phyloP scores from a whole-genome alignment of 2,797 vertebrate species.

The Anguilla marmorata region DNA sequence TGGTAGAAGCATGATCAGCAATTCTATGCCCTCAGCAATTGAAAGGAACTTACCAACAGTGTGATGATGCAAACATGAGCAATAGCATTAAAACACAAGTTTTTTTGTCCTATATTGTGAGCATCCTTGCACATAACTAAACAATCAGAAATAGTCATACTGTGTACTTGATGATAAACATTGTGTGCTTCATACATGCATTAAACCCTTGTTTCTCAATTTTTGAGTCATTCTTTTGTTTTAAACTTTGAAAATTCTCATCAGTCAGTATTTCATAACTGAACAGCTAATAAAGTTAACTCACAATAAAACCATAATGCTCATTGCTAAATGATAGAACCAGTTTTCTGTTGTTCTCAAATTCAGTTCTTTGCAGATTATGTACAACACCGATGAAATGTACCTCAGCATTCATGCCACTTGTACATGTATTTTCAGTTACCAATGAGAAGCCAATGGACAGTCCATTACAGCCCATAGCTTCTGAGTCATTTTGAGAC shows the following conservation, averaged over 20 bases:
- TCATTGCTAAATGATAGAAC: no score
- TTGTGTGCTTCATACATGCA: neutral
- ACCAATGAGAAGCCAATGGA: neutral
- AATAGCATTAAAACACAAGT: neutral
- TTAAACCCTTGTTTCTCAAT: no score
- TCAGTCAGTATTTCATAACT: no score
- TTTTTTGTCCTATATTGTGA: neutral
- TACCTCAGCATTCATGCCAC: neutral
- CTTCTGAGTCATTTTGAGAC: neutral
- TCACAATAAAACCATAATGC: no score
- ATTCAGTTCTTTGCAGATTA: no score
- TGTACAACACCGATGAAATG: neutral
- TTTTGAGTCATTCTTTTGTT: no score
- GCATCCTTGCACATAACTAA: neutral
- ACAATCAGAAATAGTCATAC: neutral
- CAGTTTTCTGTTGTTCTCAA: no score
- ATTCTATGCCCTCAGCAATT: neutral
- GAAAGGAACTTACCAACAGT: neutral
- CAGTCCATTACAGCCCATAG: neutral
- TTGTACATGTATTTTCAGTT: neutral
- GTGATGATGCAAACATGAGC: neutral
- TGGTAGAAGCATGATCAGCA: neutral
- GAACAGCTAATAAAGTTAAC: no score
- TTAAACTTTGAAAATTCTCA: no score
- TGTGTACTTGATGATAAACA: neutral